Conservation (phyloP, 2,797 vertebrate species). For the Trachurus trachurus region DNA sequence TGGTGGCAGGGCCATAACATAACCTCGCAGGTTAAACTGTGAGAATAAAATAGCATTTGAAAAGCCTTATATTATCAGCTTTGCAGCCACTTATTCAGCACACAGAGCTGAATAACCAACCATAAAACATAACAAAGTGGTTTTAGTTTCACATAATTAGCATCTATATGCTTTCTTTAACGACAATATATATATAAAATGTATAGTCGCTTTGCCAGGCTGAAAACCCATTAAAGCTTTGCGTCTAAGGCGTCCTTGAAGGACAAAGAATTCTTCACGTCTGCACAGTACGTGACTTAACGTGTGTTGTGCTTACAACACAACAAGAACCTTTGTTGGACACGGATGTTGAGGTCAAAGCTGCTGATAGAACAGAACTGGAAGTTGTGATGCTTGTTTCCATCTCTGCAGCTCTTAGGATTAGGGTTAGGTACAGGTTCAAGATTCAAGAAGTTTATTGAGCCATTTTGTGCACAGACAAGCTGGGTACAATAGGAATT, state of each 20-base stretch:
- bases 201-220: not conserved
- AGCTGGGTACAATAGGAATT: no score
- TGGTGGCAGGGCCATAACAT: not conserved
- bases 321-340: not conserved
- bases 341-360: not conserved
- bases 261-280: not conserved
- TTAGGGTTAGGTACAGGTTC: no score
- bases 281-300: not conserved
- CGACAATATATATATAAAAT: not conserved
- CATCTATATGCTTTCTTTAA: not conserved
- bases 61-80: not conserved
- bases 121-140: no score
- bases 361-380: not conserved
- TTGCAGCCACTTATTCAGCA: not conserved
- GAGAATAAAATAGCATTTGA: no score
- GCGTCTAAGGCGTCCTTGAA: not conserved
- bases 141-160: constrained; percentile 5
- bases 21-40: not conserved
- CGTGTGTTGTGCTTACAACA: not conserved
- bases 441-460: no score
- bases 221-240: not conserved
- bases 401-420: not conserved
- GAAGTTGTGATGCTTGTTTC: constrained; percentile 1
- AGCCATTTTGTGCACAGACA: no score
- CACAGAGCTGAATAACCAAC: not conserved